Conservation (phyloP, 1,140 invertebrate species). For the Alviniconcha marisindica region DNA sequence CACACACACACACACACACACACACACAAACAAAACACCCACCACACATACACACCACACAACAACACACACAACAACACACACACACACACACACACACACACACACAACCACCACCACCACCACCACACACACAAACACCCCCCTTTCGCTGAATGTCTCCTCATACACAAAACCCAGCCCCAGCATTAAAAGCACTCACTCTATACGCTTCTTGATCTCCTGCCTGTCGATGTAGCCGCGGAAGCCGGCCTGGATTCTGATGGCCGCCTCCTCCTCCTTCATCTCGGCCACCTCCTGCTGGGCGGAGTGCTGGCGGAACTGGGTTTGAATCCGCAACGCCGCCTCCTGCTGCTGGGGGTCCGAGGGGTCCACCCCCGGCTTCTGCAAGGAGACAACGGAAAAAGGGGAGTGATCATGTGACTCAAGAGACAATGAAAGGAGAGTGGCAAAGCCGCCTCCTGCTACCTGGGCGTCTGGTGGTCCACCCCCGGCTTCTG, state of each 20-base stretch:
- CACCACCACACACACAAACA: too few relatives aligned
- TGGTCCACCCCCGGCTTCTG: too few relatives aligned
- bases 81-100: too few relatives aligned
- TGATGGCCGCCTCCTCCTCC: conserved; percentile 64
- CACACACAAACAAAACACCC: not conserved
- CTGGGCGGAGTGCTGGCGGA: conserved; percentile 74
- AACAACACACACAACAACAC: too few relatives aligned
- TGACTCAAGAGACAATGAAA: not conserved
- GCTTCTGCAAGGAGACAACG: conserved; percentile 52
- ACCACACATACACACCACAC: too few relatives aligned
- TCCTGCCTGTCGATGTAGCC: conserved; percentile 66
- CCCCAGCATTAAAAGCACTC: not conserved
- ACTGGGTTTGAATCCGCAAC: conserved; percentile 67
- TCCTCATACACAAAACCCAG: too few relatives aligned
- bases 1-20: too few relatives aligned
- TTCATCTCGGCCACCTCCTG: conserved; percentile 86
- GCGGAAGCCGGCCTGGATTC: conserved; percentile 69
- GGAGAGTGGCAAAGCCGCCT: too few relatives aligned
- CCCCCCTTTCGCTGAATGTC: too few relatives aligned
- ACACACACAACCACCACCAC: too few relatives aligned
- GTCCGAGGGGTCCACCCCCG: conserved; percentile 61
- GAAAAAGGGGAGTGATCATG: not conserved
- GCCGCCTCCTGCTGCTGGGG: conserved; percentile 70
- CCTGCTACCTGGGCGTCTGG: too few relatives aligned
- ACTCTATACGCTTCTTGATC: conserved; percentile 53